Evolutionary conservation across 35 echinoderm and acorn worm genomes (phyloP).

Genomic region (Ophioderma brevispina): DNA sequence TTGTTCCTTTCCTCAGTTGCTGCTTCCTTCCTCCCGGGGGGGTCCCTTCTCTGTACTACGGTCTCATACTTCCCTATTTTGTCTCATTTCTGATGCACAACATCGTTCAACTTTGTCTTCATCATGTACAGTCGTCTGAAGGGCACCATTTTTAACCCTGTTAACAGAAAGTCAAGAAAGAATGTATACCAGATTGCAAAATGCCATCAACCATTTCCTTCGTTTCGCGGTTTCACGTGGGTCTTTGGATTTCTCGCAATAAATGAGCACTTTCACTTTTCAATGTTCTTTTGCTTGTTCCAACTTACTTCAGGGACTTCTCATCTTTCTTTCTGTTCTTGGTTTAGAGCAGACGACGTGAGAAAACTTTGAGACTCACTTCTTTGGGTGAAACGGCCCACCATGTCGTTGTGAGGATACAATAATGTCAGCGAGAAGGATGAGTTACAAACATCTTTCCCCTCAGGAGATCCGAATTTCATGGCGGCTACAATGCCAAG

Average conservation of each 20-base stretch:
- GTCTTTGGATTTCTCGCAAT: conserved; percentile 68
- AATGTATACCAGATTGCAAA: conserved; percentile 38
- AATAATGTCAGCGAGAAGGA: too few species aligned
- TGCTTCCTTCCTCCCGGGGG: too few species aligned
- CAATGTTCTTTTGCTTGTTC: conserved; percentile 62
- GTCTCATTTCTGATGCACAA: too few species aligned
- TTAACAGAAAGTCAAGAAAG: neutral
- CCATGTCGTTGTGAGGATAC: neutral
- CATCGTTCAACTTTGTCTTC: too few species aligned
- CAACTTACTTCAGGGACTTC: conserved; percentile 70
- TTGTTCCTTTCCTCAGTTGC: too few species aligned
- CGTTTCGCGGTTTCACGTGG: conserved; percentile 63
- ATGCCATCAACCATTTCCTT: conserved; percentile 68
- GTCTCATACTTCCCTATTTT: too few species aligned
- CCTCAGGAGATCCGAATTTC: too few species aligned
- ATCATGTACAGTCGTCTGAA: neutral
- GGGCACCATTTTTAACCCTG: neutral
- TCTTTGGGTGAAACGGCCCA: neutral
- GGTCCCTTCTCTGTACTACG: too few species aligned
- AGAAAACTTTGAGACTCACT: conserved; percentile 11
- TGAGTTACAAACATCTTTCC: too few species aligned
- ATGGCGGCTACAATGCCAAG: too few species aligned
- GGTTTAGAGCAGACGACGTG: conserved; percentile 64
- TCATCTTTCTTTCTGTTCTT: conserved; percentile 35
- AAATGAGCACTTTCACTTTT: conserved; percentile 1